Percentiles rank a stretch among this genome's conserved stretches.
Conservation (phyloP, 2,888 invertebrate genomes). For the Hydrotaea diabolus region DNA sequence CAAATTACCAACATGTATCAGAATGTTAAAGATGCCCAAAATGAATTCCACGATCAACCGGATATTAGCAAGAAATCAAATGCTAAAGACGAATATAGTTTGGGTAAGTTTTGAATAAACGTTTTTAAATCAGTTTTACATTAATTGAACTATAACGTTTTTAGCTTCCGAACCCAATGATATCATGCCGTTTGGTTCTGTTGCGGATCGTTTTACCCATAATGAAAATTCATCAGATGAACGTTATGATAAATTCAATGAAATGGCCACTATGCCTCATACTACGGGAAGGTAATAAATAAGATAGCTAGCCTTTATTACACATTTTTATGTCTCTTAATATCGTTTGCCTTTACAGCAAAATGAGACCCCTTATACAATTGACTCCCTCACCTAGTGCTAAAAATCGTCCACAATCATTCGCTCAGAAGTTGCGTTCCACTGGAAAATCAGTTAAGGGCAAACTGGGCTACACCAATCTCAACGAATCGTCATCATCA, state of each 20-base stretch:
- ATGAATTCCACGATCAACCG: constrained; percentile 90
- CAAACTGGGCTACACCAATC: constrained; percentile 88
- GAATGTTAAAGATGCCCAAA: constrained; percentile 96
- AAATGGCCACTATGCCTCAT: constrained; percentile 75
- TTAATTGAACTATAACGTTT: not conserved
- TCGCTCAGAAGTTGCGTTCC: constrained; percentile 92
- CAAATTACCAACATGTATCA: constrained; percentile 99
- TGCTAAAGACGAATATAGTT: constrained; percentile 84
- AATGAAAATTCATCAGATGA: constrained; percentile 79
- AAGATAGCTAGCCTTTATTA: not conserved
- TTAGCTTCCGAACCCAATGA: constrained; percentile 81
- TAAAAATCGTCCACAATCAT: constrained; percentile 88
- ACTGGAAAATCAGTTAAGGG: constrained; percentile 92
- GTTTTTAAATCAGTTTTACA: constrained; percentile 53
- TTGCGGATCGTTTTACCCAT: constrained; percentile 77
- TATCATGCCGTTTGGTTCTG: constrained; percentile 76
- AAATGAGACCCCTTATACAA: constrained; percentile 78
- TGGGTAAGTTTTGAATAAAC: constrained; percentile 80
- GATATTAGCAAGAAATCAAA: constrained; percentile 79
- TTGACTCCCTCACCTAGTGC: constrained; percentile 80
- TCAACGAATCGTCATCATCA: constrained; percentile 88
- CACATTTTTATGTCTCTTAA: not conserved
- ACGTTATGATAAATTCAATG: constrained; percentile 80
- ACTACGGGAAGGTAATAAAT: constrained; percentile 73
- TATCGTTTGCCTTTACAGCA: constrained; percentile 64